These are phyloP conservation scores for Gryon sp. DNA, from an alignment of 1,140 invertebrate genomes.

Conservation along the genomic window DNA sequence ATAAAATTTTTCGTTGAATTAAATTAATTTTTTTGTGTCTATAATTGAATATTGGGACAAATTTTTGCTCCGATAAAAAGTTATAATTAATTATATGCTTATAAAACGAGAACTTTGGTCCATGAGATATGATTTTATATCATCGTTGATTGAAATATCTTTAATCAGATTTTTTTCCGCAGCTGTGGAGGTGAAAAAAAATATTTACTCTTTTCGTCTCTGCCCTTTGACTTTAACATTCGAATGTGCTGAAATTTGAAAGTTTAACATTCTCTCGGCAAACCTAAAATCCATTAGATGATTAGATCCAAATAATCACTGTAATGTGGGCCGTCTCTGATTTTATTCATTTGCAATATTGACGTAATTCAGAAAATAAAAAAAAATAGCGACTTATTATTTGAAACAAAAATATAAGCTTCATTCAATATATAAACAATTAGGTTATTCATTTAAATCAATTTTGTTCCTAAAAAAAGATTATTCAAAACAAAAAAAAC, in stretches of 20 bases:
- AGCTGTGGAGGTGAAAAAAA: background rate
- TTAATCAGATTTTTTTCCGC: constrained; percentile 3
- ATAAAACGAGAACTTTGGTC: background rate
- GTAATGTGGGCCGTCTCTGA: constrained; percentile 22
- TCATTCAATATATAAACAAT: too few relatives aligned
- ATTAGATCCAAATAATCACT: constrained; percentile 30
- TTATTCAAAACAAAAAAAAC: too few relatives aligned
- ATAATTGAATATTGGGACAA: background rate
- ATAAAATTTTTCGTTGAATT: constrained; percentile 35
- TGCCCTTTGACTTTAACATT: constrained; percentile 16
- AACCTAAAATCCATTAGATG: constrained; percentile 34
- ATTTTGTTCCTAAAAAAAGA: too few relatives aligned
- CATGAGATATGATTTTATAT: background rate
- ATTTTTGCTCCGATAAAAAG: background rate
- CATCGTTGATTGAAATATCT: constrained; percentile 16
- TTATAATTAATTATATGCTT: constrained; percentile 12
- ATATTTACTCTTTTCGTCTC: background rate
- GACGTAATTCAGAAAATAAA: too few relatives aligned
- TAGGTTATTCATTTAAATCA: too few relatives aligned
- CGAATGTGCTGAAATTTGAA: constrained; percentile 1
- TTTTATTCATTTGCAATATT: too few relatives aligned
- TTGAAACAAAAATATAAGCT: too few relatives aligned
- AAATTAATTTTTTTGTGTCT: constrained; percentile 14
- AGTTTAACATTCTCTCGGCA: constrained; percentile 17
- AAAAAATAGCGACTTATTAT: too few relatives aligned